Evolutionary conservation across 2,888 invertebrate species (phyloP), one percentile per base, ranked within the genome.

Genomic region (Cryptophagus acutangulus): DNA sequence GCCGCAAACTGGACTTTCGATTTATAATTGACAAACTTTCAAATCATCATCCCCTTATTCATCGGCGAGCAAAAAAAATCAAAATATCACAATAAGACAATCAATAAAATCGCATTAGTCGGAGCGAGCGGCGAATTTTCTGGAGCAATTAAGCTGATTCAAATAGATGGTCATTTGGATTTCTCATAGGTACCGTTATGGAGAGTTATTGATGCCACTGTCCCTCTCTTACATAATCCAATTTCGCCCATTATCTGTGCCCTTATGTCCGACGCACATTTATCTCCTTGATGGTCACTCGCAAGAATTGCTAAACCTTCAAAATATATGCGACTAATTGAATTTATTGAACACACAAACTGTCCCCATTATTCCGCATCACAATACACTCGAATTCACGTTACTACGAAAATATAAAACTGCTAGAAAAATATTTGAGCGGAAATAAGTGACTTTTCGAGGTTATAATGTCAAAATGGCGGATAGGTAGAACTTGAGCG

Each of bases 161-260:
- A 48, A 52, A 62, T 59, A 57, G 57, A 60, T 52, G 55, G 56
- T 48, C 51, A 31, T 47, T 38, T 53, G 54, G 52, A 59, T 58
- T 57, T 57, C 62, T 62, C 62, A 57, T 59, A 62, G 59, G 60
- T 59, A 57, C 57, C 53, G 50, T 59, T 59, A 45, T 42, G 59
- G 53, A 54, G 58, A 61, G 54, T 55, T 58, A 58, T 57, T 48
- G 54, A 48, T 49, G 59, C 55, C 58, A 50, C 51, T 59, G 62
- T 61, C 61, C 61, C 59, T 61, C 61, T 60, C 59, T 61, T 51
- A 52, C 55, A 62, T 66, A 66, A 66, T 62, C 65, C 57, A 65
- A 66, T 66, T 66, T 61, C 42, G 55, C 43, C 61, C 62, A 63
- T 65, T 66, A 66, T n/a, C n/a, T 57, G 59, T 58, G 51, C 52